Base-by-base conservation (phyloP, 2,113 vertebrate species). In the Actenoides hombroni region DNA sequence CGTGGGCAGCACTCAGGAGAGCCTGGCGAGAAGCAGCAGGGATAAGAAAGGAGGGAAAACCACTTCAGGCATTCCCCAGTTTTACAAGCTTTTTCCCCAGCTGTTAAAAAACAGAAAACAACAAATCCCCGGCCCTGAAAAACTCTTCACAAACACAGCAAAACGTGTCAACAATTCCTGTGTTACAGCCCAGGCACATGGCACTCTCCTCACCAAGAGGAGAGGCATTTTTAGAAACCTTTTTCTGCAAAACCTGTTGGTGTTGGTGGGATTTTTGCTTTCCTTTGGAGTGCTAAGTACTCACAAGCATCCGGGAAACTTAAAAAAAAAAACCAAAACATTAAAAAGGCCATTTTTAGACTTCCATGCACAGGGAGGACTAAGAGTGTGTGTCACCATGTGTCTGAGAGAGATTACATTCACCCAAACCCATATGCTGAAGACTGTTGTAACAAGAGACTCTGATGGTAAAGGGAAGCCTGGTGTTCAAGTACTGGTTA, bases 181-280 rank as follows among this genome's bases (percentile, higher is more conserved):
- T 39, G 74, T 31, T 68, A 25, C 4, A 89, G 69, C 77, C 73
- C 88, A 68, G 91, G 88, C 83, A 81, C 76, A 49, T 1, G 8
- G 7, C 29, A 48, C 5, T 82, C 71, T 54, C 70, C 87, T 88
- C 20, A 2, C 2, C 9, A 16, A 48, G 42, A 78, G 44, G 16
- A 7, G 33, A 74, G 17, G 40, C 29, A 35, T 59, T 94, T 91
- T 94, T 88, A 95, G 92, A 91, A 96, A 83, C 24, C 40, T 79
- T 28, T 59, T 48, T 71, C 23, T 63, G 48, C 59, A 61, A 71
- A 91, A 91, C 33, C 77, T 59, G 51, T 53, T 39, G 53, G 76
- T 88, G 71, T 31, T 56, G 29, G 76, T 91, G 80, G 42, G 57
- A 18, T 49, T 95, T 70, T 90, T 69, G 78, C 83, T 83, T 91